Evolutionary conservation across 2,113 vertebrate species (phyloP).

Genomic region (Neoarius graeffei): DNA sequence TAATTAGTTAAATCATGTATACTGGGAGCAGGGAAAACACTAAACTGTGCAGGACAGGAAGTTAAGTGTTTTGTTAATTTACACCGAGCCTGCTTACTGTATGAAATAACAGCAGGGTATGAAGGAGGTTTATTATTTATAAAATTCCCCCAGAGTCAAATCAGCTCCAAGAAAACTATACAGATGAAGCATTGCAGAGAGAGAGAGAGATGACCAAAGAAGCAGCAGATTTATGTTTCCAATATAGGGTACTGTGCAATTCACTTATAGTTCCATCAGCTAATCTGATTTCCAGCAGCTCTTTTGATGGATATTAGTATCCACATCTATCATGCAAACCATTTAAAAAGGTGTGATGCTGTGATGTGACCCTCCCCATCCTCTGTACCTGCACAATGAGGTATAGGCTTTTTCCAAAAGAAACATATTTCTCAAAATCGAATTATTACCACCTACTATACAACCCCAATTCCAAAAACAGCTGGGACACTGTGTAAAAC

Average conservation of each 20-base stretch:
- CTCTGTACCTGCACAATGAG: neutral
- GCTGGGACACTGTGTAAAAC: too few relatives aligned
- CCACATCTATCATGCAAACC: neutral
- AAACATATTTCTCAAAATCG: neutral
- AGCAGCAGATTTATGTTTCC: constrained; percentile 3
- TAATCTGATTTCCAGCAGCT: neutral
- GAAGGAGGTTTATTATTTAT: neutral
- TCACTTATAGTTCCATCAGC: neutral
- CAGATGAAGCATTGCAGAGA: neutral
- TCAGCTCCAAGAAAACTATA: neutral
- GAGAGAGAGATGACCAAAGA: neutral
- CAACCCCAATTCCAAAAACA: too few relatives aligned
- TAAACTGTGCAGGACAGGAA: neutral
- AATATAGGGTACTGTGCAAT: neutral
- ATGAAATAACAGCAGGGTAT: neutral
- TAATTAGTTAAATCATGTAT: neutral
- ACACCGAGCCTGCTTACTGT: neutral
- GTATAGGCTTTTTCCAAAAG: neutral
- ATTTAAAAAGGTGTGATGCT: neutral
- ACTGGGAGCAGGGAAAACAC: neutral
- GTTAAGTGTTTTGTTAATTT: neutral
- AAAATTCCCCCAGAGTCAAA: neutral
- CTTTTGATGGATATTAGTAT: neutral
- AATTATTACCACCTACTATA: neutral
- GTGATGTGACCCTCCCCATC: neutral